These are phyloP conservation scores for Drosophila formosana DNA, from an alignment of 2,888 invertebrate species.

Conservation along the genomic window DNA sequence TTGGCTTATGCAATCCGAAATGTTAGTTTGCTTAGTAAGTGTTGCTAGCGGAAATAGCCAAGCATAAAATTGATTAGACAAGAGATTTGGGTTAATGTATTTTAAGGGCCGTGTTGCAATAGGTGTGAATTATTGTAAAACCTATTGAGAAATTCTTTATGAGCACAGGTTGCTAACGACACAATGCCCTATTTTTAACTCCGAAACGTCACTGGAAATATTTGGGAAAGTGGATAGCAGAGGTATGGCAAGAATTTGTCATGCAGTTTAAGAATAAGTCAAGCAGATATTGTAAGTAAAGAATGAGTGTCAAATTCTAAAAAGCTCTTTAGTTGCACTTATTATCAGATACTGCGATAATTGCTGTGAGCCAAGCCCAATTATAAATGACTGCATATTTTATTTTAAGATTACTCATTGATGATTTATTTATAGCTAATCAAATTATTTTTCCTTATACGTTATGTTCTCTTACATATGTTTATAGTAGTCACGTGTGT, in stretches of 20 bases:
- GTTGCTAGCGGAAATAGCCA: slow-evolving; percentile 60
- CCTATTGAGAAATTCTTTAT: slow-evolving; percentile 4
- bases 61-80: slow-evolving; percentile 62
- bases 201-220: not conserved
- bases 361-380: too few species aligned
- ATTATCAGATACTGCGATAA: too few species aligned
- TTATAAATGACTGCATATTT: too few species aligned
- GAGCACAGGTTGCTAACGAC: not conserved
- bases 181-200: not conserved
- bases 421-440: too few species aligned
- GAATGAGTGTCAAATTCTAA: too few species aligned
- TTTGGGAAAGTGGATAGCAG: not conserved
- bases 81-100: slow-evolving; percentile 61
- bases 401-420: too few species aligned
- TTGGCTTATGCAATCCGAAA: slow-evolving; percentile 39
- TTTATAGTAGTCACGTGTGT: too few species aligned
- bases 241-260: not conserved
- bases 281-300: too few species aligned
- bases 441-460: too few species aligned
- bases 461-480: too few species aligned
- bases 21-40: slow-evolving; percentile 19
- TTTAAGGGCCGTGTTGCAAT: slow-evolving; percentile 24
- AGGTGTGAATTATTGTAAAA: slow-evolving; percentile 17
- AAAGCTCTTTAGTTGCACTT: too few species aligned
- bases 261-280: too few species aligned